Base-by-base conservation (phyloP, 2,888 invertebrate species). In the Miltochrista miniata region DNA sequence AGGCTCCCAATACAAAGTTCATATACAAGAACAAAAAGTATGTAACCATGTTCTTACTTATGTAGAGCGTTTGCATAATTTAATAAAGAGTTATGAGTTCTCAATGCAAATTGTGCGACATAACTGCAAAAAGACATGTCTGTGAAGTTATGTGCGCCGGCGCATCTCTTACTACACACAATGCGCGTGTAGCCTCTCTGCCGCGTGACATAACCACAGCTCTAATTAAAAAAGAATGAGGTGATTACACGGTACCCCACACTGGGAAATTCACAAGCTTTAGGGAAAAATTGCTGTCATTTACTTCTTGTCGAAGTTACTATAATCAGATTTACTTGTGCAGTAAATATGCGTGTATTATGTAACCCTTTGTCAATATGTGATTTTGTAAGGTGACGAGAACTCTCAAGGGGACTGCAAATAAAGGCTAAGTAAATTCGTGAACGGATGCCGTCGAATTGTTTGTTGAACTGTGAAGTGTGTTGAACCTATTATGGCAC, bases 221-320 rank as follows among this genome's bases (percentile, higher is more conserved):
- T 45, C 43, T 58, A 50, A 60, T 66, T 64, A 58, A 50, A 36
- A 31, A 43, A 61, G 54, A 55, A 45, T 44, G 34, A 45, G 34
- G 14, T 33, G 49, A 45, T 30, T 46, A 47, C 43, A 49, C 49
- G 5, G n/a, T 24, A 39, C 44, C 34, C 37, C 42, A 60, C 53
- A 61, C 53, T 64, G 68, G 58, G 61, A 75, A 73, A 55, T 68
- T 76, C 76, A 52, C 75, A 72, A 64, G 64, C 59, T 48, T 42
- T 31, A 58, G 51, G 58, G 61, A 65, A 69, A 35, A 65, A 63
- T 58, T 58, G 52, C 74, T 58, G 53, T 75, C 64, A 73, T 74
- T 74, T 70, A 60, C 70, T 73, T 66, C 61, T 76, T 76, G 62
- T 62, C 68, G 61, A 48, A 18, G 45, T 48, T 57, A 64, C 62